Base-by-base conservation (phyloP, 1,140 invertebrate genomes). In the Mactra quadrangularis region DNA sequence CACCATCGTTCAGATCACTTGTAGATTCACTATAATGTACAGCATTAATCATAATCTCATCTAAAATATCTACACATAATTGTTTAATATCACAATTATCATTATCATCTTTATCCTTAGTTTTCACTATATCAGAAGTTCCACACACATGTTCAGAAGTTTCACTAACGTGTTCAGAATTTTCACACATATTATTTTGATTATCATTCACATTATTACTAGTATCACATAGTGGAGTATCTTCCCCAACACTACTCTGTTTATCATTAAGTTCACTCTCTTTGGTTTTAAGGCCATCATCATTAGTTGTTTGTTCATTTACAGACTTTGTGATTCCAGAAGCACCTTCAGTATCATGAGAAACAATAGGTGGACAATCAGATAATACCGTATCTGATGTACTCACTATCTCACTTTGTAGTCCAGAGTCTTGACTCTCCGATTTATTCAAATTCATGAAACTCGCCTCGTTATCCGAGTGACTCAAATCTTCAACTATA, bases 381-480 rank as follows among this genome's bases (percentile, higher is more conserved):
- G 47, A 35, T 13, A 47, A 53, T 6, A 86, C 76, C 33, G 86
- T 88, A 17, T 87, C 91, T n/a, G 88, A 89, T 33, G 83, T 88
- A 72, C 90, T 91, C 0, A 87, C 82, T 64, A 88, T 87, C 41
- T 91, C 90, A 86, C 91, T 92, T 29, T 89, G 88, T 22, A 91
- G 74, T 11, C 91, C 91, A 13, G 89, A 91, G 68, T 91, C 91
- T 35, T 85, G 87, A 72, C 90, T 91, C 55, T 91, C 89, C 68
- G 89, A 89, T 66, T 91, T 89, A 64, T 90, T 89, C 57, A 91
- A 82, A 29, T 45, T 41, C 31, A 41, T n/a, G 52, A 27, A 60
- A 29, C 60, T 35, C 25, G 79, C 59, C 27, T 55, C 50, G 17
- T 64, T 57, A 27, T 68, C 71, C n/a, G 38, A 35, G 17, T 60